Base-by-base conservation (phyloP, 2,888 invertebrate genomes). In the Phasia obesa region DNA sequence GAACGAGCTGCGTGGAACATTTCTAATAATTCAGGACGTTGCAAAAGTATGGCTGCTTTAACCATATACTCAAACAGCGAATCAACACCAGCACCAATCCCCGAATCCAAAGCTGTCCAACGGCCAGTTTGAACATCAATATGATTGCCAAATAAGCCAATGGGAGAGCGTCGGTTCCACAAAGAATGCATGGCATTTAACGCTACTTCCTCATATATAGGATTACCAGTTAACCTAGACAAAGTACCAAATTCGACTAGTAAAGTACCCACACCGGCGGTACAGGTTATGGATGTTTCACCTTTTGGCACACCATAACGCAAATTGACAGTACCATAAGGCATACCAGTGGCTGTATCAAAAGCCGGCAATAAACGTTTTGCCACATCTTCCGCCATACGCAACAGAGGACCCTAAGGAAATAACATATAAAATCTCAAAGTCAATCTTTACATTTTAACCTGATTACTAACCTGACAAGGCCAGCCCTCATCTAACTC, bases 71-170 rank as follows among this genome's bases (percentile, higher is more conserved):
- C 99, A 91, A 97, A 99, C 90, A 98, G 99, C 0, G 99, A 99
- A 91, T 99, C 99, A 1, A 99, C 96, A 0, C 98, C 98, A 4
- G 97, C 97, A 13, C 97, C 99, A 84, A 99, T 98, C 6, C 98
- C 99, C n/a, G 98, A 95, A 92, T 99, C 99, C 85, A 97, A 95
- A 0, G 99, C 99, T 0, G 98, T 99, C 99, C 99, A 99, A 31
- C 96, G 94, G 0, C 99, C 99, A 0, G 95, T 96, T 90, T 96
- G 94, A 2, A 99, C 97, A 90, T 99, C 98, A 49, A 99, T 96
- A 90, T 99, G 99, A 92, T 99, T 99, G 0, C 99, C 99, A 77
- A 98, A 95, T 35, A 98, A 92, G 0, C 97, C 97, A 85, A 99
- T 95, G 9, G 94, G 93, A 0, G 99, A 99, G 85, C 96, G 94